Evolutionary conservation across 2,888 invertebrate genomes (phyloP), one percentile per base, ranked within the genome.

Genomic region (Caenorhabditis afra): DNA sequence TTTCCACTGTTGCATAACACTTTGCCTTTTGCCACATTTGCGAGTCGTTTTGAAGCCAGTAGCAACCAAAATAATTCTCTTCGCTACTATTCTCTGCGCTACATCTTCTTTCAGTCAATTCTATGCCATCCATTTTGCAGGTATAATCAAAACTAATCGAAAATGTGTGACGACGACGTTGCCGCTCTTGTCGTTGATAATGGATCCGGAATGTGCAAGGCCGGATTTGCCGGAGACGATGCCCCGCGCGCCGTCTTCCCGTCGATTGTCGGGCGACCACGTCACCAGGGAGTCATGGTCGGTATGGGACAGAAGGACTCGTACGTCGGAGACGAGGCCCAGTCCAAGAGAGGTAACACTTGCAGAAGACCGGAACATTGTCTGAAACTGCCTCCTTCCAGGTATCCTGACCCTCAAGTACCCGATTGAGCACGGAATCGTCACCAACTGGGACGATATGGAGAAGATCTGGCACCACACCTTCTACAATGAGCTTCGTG

Each of bases 381-480:
- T 20, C 12, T 53, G 16, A 16, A 29, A 7, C 41, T 41, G 2
- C 14, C 41, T 14, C 11, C 11, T 92, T 79, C 39, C 53, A 80
- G 80, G 81, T 81, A 95, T 96, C 93, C 94, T 96, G 88, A 96
- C 95, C 83, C 93, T 96, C 91, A 96, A 96, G 91, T 96, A 96
- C 92, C 96, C 96, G 90, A 95, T 96, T 91, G 96, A 96, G 91
- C 96, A 96, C 92, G 96, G 96, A 90, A 96, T 96, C 92, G 95
- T 96, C 91, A 96, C 96, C 92, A 96, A 96, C 93, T 96, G 96
- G 96, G 96, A 96, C 90, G 96, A 96, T 91, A 96, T 97, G 96
- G 96, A 96, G 92, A 96, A 96, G 92, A 96, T 97, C 93, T 97
- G 96, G 96, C 96, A 96, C 92, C 96, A 96, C 93, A 96, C 96